Conservation (phyloP, 2,113 vertebrate genomes). For the Dasyprocta punctata region DNA sequence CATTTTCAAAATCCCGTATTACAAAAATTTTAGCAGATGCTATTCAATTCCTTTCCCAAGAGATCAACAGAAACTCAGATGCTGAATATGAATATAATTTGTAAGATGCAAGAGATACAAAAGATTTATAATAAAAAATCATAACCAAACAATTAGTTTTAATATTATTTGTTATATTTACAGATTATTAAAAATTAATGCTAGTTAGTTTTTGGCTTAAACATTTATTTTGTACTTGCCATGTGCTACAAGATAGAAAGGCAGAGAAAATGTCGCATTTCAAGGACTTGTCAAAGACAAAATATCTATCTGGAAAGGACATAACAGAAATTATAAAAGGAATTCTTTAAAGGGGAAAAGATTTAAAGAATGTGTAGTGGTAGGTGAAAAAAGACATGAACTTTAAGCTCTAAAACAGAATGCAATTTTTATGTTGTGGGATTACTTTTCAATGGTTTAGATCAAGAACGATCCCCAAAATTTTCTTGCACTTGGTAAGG, state of each 20-base stretch:
- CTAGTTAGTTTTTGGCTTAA: background rate
- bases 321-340: background rate
- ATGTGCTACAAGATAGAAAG: background rate
- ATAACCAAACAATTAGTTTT: background rate
- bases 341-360: background rate
- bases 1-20: background rate
- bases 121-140: background rate
- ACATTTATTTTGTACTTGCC: background rate
- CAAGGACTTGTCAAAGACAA: background rate
- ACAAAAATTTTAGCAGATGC: background rate
- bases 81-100: background rate
- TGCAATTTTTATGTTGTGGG: background rate
- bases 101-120: background rate
- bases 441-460: background rate
- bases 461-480: background rate
- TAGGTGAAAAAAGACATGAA: background rate
- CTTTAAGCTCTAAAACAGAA: conserved; percentile 35
- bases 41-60: background rate
- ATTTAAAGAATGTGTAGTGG: background rate
- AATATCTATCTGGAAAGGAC: background rate
- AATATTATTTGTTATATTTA: background rate
- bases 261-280: background rate
- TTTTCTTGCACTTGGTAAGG: background rate
- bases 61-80: background rate
- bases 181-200: background rate